Percentiles rank a stretch among this genome's conserved stretches.
Evolutionary conservation across 1,140 invertebrate species (phyloP).

Genomic region (Akabosia matsudoensis): DNA sequence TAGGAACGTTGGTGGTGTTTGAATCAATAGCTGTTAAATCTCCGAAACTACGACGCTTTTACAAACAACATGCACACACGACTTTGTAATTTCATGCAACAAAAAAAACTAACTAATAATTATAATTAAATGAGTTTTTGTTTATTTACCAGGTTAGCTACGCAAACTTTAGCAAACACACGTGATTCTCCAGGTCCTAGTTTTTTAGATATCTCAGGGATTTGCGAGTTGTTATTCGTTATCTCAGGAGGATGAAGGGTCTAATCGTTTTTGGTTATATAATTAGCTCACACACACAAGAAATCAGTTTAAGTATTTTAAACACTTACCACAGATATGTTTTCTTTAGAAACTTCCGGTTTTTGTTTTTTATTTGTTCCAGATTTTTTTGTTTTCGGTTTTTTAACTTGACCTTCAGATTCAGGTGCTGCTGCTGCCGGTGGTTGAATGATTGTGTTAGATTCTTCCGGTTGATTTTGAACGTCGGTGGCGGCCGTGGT

Average conservation of each 20-base stretch:
- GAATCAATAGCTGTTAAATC: conserved; percentile 56
- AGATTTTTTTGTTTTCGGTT: neutral
- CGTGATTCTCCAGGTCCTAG: conserved; percentile 18
- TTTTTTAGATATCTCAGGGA: conserved; percentile 9
- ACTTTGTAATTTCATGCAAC: neutral
- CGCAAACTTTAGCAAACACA: conserved; percentile 42
- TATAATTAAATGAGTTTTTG: neutral
- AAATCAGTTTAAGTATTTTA: neutral
- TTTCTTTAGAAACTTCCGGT: conserved; percentile 5
- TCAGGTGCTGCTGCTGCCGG: neutral
- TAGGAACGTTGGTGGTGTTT: neutral
- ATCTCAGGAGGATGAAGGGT: neutral
- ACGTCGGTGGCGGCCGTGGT: no score
- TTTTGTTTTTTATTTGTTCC: neutral
- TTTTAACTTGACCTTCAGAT: neutral
- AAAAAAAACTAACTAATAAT: neutral
- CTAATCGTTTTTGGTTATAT: neutral
- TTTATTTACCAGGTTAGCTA: conserved; percentile 33
- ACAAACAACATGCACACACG: neutral
- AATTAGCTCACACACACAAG: neutral
- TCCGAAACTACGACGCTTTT: conserved; percentile 61
- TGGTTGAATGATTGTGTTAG: no score
- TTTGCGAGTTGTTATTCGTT: neutral
- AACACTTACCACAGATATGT: conserved; percentile 16
- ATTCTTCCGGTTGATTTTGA: no score